These are phyloP conservation scores for Meandrina meandrites DNA, from an alignment of 92 coral and sea anemone species.

Conservation along the genomic window DNA sequence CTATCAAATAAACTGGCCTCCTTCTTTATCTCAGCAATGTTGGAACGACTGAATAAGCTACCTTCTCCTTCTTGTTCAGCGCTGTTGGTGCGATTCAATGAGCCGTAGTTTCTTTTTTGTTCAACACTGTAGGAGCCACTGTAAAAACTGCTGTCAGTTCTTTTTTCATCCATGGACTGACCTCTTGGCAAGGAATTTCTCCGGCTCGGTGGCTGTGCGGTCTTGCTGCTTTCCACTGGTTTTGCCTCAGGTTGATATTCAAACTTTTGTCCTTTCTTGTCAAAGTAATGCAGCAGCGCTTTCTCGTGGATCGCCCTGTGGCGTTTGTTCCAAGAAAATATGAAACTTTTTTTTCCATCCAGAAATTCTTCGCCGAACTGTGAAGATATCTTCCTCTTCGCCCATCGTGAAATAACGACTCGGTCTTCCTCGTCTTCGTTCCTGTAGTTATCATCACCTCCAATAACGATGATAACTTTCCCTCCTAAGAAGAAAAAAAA, in stretches of 20 bases:
- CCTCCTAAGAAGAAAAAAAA: constrained; percentile 11
- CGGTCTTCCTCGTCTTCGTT: constrained; percentile 44
- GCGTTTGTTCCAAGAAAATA: constrained; percentile 53
- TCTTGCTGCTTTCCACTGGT: neutral
- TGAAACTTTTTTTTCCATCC: constrained; percentile 60
- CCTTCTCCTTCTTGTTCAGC: no score
- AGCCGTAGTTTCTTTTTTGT: no score
- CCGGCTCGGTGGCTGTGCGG: neutral
- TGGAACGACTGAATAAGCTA: no score
- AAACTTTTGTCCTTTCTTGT: constrained; percentile 34
- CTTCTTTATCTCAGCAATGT: no score
- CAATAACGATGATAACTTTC: constrained; percentile 45
- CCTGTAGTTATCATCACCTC: constrained; percentile 57
- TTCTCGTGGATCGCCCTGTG: constrained; percentile 51
- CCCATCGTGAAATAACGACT: constrained; percentile 53
- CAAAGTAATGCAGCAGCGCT: constrained; percentile 48
- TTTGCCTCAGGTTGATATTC: constrained; percentile 14
- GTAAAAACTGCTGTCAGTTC: neutral
- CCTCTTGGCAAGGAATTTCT: neutral
- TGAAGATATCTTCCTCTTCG: constrained; percentile 34
- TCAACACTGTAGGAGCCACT: neutral
- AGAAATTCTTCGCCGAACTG: constrained; percentile 46
- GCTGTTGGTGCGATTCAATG: no score
- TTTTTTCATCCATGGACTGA: neutral
- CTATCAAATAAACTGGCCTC: no score